Conservation (phyloP, 1,140 invertebrate species). For the Cyclina sinensis region DNA sequence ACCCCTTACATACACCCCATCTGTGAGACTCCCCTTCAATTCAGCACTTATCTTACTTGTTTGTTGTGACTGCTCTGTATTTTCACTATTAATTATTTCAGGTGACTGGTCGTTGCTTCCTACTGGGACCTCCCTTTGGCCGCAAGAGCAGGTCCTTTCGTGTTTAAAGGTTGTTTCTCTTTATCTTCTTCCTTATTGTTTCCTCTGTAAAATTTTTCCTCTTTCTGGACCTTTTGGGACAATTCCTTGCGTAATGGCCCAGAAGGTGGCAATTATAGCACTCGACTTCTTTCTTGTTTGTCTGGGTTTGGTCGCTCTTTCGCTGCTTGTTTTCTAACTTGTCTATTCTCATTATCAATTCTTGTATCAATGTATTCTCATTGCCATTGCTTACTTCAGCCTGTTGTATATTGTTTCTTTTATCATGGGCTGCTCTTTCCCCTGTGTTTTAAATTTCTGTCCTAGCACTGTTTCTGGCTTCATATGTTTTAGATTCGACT, state of each 20-base stretch:
- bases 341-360: too few relatives aligned
- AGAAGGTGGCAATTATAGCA: slow-evolving; percentile 6
- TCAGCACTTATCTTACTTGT: neutral
- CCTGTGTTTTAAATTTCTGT: neutral
- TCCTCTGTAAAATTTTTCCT: neutral
- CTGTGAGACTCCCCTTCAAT: neutral
- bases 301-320: too few relatives aligned
- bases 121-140: slow-evolving; percentile 11
- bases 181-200: neutral
- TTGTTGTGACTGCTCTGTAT: neutral
- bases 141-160: neutral
- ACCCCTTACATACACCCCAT: slow-evolving; percentile 23
- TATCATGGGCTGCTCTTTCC: neutral
- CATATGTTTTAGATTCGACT: neutral
- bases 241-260: slow-evolving; percentile 8
- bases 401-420: neutral
- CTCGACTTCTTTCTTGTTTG: slow-evolving; percentile 8
- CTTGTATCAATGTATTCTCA: slow-evolving; percentile 1
- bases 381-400: neutral
- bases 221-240: neutral
- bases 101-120: neutral
- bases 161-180: neutral
- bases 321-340: neutral
- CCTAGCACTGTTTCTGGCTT: neutral
- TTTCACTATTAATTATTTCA: neutral